Conservation (phyloP, 2,797 vertebrate genomes). For the Clamator glandarius region DNA sequence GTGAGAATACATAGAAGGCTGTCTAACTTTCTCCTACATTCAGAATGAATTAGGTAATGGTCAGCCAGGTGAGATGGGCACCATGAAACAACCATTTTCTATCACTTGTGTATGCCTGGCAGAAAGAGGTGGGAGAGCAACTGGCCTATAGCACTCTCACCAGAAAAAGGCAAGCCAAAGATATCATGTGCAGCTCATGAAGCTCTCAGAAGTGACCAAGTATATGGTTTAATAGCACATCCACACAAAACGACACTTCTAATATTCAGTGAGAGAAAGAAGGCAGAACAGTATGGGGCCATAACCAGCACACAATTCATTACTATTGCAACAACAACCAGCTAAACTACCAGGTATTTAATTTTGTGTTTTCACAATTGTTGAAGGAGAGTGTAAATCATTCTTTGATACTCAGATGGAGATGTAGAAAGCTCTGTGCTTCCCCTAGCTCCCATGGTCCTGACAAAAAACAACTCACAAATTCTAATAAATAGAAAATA, state of each 20-base stretch:
- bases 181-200: constrained; percentile 30
- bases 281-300: constrained; percentile 2
- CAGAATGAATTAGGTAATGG: background rate
- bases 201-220: constrained; percentile 36
- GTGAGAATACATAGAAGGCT: background rate
- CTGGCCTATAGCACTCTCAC: background rate
- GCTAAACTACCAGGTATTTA: constrained; percentile 54
- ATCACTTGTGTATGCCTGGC: background rate
- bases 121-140: background rate
- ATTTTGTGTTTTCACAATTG: constrained; percentile 23
- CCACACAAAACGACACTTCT: constrained; percentile 40
- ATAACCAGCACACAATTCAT: constrained; percentile 15
- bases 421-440: background rate
- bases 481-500: constrained; percentile 66
- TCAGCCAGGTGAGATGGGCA: background rate
- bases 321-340: constrained; percentile 48
- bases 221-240: constrained; percentile 64
- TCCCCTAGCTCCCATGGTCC: background rate
- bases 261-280: constrained; percentile 31
- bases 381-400: constrained; percentile 36
- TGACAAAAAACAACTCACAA: constrained; percentile 53
- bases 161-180: background rate
- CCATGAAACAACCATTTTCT: background rate
- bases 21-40: background rate
- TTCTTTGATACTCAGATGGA: constrained; percentile 1